These are phyloP conservation scores for Timema cristinae DNA, from an alignment of 2,888 invertebrate genomes.

Conservation along the genomic window DNA sequence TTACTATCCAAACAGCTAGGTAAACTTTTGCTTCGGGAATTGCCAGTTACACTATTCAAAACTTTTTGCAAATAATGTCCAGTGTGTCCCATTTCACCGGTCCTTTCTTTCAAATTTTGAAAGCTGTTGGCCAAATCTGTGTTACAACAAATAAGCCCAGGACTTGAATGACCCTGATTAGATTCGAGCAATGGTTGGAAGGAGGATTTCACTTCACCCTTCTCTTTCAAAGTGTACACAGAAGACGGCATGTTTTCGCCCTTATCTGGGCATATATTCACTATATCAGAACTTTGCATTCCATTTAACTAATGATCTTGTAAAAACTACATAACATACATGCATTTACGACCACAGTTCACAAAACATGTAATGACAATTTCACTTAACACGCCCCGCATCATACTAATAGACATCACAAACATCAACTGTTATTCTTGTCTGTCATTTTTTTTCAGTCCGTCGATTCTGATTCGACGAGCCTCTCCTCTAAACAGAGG, in stretches of 20 bases:
- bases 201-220: conserved; percentile 29
- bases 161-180: conserved; percentile 23
- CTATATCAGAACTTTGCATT: conserved; percentile 26
- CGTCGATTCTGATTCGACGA: too few species aligned
- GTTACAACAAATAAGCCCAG: conserved; percentile 35
- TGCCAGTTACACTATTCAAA: conserved; percentile 32
- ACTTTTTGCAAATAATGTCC: conserved; percentile 34
- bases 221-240: conserved; percentile 22
- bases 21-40: conserved; percentile 44
- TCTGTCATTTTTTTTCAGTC: too few species aligned
- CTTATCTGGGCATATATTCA: conserved; percentile 26
- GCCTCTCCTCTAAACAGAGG: too few species aligned
- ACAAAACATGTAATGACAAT: too few species aligned
- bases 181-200: conserved; percentile 18
- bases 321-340: too few species aligned
- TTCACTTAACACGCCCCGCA: too few species aligned
- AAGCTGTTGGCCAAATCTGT: conserved; percentile 36
- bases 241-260: conserved; percentile 28
- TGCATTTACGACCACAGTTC: too few species aligned
- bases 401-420: too few species aligned
- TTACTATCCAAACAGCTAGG: conserved; percentile 44
- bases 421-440: too few species aligned
- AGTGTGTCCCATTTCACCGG: conserved; percentile 33
- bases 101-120: conserved; percentile 29
- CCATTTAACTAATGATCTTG: not conserved